Evolutionary conservation across 2,888 invertebrate species (phyloP), one percentile per base, ranked within the genome.

Genomic region (Melikaiella ostensackeni): DNA sequence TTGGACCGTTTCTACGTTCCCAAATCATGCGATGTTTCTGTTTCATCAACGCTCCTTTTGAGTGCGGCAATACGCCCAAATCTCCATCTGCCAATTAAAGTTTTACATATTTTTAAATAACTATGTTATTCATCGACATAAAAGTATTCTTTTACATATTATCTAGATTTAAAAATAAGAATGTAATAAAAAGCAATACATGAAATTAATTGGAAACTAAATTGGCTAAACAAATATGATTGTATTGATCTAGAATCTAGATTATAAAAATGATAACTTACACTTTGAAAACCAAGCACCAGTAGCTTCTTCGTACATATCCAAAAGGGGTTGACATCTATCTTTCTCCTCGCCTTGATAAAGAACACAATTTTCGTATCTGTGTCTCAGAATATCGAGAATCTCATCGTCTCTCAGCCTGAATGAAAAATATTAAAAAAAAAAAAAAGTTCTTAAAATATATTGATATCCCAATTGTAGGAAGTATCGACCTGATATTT

Each of bases 1-100:
- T 94, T 19, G 95, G 94, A 9, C 98, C 98, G 86, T 99, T 95
- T 82, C 98, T 95, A 90, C 98, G 95, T 92, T 99, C 99, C 98
- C 98, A 99, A 86, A 99, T 93, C 94, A 99, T 93, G 83, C 99
- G 96, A 93, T 99, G 99, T 91, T 99, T 99, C 92, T 99, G 99
- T 92, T 99, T 99, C 98, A 99, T 98, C 89, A 95, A 98, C 0
- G 96, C 96, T 78, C 93, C 93, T 85, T 93, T 93, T 9, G 96
- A 97, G 89, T 95, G 94, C 30, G 93, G 94, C 86, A 94, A 94
- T 0, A 93, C 94, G 62, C 98, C 98, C 80, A 99, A 92, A 92
- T 99, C 99, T 84, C 99, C 99, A 94, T 99, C 98, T 98, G 89
- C 24, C 92, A 89, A 50, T n/a, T 2, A 21, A 2, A 50, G 5